phyloP scores from a whole-genome alignment of 1,140 invertebrate genomes.

The Nilaparvata lugens region DNA sequence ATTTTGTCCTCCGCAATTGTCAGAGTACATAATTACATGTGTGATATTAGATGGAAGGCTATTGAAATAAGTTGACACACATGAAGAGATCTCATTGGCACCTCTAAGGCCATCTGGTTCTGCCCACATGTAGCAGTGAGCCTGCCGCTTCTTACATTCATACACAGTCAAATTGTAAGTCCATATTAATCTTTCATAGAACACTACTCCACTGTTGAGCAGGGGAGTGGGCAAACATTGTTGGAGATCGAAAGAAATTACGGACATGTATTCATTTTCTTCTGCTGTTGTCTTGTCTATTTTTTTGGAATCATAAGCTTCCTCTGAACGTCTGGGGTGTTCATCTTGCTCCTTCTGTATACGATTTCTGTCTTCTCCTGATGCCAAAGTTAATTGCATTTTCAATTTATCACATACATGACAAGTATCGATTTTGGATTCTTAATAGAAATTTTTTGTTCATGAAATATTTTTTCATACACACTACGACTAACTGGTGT shows the following conservation, averaged over 20 bases:
- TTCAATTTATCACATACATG: slow-evolving; percentile 8
- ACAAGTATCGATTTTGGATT: slow-evolving; percentile 7
- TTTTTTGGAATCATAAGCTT: slow-evolving; percentile 10
- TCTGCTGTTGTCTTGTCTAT: slow-evolving; percentile 8
- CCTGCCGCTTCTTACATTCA: slow-evolving; percentile 21
- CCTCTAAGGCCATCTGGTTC: slow-evolving; percentile 26
- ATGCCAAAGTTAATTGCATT: neutral
- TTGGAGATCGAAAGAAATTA: slow-evolving; percentile 31
- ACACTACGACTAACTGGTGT: neutral
- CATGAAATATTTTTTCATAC: slow-evolving; percentile 7
- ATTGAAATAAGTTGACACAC: slow-evolving; percentile 24
- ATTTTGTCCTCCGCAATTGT: slow-evolving; percentile 31
- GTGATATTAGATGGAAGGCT: slow-evolving; percentile 17
- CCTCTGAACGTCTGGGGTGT: neutral
- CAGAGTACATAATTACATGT: slow-evolving; percentile 29
- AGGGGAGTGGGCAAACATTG: slow-evolving; percentile 31
- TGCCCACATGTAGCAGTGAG: slow-evolving; percentile 32
- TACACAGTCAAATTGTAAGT: slow-evolving; percentile 34
- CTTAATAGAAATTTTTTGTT: slow-evolving; percentile 12
- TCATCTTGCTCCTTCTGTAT: neutral
- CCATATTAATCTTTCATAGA: slow-evolving; percentile 34
- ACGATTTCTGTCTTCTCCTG: neutral
- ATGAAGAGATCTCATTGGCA: slow-evolving; percentile 29
- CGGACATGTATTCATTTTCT: slow-evolving; percentile 12
- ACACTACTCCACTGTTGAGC: slow-evolving; percentile 27